A percentile compares a stretch with the other conserved stretches of the same genome.
phyloP scores from a whole-genome alignment of 1,140 invertebrate genomes.

The Saccostrea cuccullata region DNA sequence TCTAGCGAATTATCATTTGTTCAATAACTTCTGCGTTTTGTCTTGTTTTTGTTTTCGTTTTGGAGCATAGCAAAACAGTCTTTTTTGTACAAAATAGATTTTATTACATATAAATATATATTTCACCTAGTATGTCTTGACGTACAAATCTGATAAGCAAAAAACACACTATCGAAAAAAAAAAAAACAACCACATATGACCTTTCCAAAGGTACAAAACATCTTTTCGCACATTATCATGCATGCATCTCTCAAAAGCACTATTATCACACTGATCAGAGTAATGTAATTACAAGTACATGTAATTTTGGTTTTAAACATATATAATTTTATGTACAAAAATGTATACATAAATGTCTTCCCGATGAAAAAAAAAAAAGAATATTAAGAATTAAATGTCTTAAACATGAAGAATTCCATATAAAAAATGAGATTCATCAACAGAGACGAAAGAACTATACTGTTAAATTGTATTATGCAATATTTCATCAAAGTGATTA shows the following conservation, averaged over 20 bases:
- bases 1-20: too few species aligned
- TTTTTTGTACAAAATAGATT: constrained; percentile 15
- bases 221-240: not conserved
- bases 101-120: constrained; percentile 37
- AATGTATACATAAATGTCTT: not conserved
- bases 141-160: constrained; percentile 31
- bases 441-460: not conserved
- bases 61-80: not conserved
- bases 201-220: not conserved
- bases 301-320: not conserved
- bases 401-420: constrained; percentile 5
- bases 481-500: not conserved
- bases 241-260: not conserved
- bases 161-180: not conserved
- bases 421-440: constrained; percentile 24
- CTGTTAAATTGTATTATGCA: not conserved
- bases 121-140: constrained; percentile 11
- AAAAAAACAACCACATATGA: not conserved
- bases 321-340: constrained; percentile 17
- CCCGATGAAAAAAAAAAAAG: not conserved
- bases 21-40: too few species aligned
- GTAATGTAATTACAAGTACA: not conserved
- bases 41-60: too few species aligned
- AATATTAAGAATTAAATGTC: not conserved
- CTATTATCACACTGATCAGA: not conserved